These are phyloP conservation scores for Haliclona indistincta DNA, from an alignment of 37 sponge, comb jelly and placozoan genomes.

Conservation along the genomic window DNA sequence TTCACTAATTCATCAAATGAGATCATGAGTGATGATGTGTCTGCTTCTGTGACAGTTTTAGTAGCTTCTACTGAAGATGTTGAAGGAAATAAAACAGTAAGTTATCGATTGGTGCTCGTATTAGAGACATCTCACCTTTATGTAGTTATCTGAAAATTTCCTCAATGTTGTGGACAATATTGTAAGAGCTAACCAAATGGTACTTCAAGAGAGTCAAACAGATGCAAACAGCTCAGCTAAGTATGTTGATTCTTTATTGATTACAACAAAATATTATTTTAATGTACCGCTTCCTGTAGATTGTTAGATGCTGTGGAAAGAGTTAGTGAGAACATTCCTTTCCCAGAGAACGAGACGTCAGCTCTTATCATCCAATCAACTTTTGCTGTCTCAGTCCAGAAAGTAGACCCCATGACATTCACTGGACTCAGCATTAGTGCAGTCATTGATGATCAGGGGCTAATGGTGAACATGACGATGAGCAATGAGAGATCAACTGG, in stretches of 20 bases:
- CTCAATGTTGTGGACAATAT: conserved; percentile 42
- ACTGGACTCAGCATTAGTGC: neutral
- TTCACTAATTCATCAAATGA: too few relatives aligned
- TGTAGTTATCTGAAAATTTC: conserved; percentile 19
- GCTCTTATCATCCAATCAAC: neutral
- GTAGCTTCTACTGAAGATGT: too few relatives aligned
- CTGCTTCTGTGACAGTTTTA: too few relatives aligned
- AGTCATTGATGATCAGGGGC: neutral
- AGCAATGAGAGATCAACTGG: neutral
- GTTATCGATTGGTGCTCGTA: too few relatives aligned
- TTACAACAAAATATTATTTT: neutral
- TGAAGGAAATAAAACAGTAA: too few relatives aligned
- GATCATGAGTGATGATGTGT: too few relatives aligned
- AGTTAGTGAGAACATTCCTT: conserved; percentile 5
- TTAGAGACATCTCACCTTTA: too few relatives aligned
- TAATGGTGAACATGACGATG: too few relatives aligned
- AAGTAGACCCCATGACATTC: conserved; percentile 1
- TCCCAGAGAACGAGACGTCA: neutral
- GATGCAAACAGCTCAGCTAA: conserved; percentile 14
- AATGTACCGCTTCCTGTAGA: neutral
- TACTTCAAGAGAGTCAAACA: conserved; percentile 22
- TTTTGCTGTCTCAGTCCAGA: conserved; percentile 7
- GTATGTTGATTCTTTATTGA: conserved; percentile 1
- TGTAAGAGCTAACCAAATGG: conserved; percentile 6
- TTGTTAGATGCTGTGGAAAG: conserved; percentile 7